phyloP scores from a whole-genome alignment of 1,140 invertebrate genomes.

The Drosophila nannoptera region DNA sequence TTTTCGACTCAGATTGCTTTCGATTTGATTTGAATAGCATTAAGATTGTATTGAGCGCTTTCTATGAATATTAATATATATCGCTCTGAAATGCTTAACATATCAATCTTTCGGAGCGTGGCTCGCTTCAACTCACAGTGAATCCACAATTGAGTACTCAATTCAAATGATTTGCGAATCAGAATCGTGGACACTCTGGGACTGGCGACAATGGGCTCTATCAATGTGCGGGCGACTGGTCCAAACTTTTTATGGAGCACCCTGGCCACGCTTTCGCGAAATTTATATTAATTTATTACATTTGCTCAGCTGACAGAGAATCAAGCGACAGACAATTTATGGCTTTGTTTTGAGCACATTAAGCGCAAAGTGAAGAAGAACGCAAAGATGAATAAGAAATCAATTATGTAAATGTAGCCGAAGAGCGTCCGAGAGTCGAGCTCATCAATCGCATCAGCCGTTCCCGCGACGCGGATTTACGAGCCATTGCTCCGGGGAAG shows the following conservation, averaged over 20 bases:
- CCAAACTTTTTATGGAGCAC: background rate
- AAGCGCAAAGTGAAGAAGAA: slow-evolving; percentile 13
- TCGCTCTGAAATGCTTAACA: no score
- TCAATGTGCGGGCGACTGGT: slow-evolving; percentile 20
- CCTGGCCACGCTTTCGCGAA: slow-evolving; percentile 56
- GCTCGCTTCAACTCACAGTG: no score
- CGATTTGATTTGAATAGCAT: no score
- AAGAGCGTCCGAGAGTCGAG: slow-evolving; percentile 1
- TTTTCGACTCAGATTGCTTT: no score
- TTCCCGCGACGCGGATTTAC: slow-evolving; percentile 5
- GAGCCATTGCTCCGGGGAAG: background rate
- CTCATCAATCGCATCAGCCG: slow-evolving; percentile 16
- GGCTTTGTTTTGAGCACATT: slow-evolving; percentile 75
- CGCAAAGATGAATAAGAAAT: slow-evolving; percentile 34
- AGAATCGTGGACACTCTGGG: slow-evolving; percentile 17
- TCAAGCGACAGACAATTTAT: slow-evolving; percentile 78
- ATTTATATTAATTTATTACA: slow-evolving; percentile 79
- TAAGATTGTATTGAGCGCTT: no score
- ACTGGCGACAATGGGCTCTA: slow-evolving; percentile 26
- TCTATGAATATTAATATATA: no score
- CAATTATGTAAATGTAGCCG: slow-evolving; percentile 61
- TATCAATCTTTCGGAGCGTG: no score
- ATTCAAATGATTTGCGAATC: slow-evolving; percentile 7
- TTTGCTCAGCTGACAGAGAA: slow-evolving; percentile 74
- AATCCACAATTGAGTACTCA: no score